Evolutionary conservation across 2,113 vertebrate species (phyloP).

Genomic region (Myodes glareolus): DNA sequence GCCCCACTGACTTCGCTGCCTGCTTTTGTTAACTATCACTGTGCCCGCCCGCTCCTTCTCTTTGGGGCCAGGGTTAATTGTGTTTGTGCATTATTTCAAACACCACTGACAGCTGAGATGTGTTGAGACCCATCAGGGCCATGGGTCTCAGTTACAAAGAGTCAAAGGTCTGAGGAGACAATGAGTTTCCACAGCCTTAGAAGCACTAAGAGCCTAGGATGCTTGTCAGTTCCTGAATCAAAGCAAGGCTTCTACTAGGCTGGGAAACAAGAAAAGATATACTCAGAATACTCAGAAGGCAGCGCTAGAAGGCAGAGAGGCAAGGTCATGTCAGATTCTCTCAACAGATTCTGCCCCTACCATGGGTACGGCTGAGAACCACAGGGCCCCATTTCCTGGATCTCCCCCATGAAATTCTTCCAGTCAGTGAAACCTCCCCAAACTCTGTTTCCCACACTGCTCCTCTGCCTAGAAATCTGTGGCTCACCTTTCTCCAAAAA

Average conservation of each 20-base stretch:
- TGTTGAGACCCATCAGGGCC: not conserved
- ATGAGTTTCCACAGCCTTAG: not conserved
- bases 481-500: not conserved
- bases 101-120: not conserved
- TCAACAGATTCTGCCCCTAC: not conserved
- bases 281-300: not conserved
- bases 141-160: slow-evolving; percentile 25
- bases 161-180: not conserved
- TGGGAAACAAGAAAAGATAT: not conserved
- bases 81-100: slow-evolving; percentile 47
- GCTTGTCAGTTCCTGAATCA: not conserved
- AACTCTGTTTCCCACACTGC: not conserved
- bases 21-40: not conserved
- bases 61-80: slow-evolving; percentile 21
- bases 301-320: not conserved
- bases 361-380: not conserved
- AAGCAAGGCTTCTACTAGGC: not conserved
- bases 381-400: not conserved
- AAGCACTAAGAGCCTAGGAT: not conserved
- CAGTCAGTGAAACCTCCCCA: not conserved
- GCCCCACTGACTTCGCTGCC: not conserved
- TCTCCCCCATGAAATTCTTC: not conserved
- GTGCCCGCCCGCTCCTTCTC: not conserved
- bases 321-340: not conserved
- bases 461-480: not conserved